phyloP scores from a whole-genome alignment of 2,797 vertebrate genomes.

The Champsocephalus gunnari region DNA sequence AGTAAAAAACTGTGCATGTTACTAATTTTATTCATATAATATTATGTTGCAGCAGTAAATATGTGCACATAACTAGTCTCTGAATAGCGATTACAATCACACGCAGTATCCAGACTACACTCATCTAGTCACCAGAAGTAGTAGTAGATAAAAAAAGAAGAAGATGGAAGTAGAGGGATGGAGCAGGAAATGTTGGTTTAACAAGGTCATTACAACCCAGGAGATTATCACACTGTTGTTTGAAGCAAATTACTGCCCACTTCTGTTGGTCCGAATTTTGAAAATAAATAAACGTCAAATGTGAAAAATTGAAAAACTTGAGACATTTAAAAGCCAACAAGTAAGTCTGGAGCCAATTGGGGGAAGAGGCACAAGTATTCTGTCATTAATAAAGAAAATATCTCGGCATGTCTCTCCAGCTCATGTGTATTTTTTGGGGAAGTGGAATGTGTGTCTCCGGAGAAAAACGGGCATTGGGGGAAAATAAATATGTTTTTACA shows the following conservation, averaged over 20 bases:
- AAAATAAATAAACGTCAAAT: neutral
- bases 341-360: neutral
- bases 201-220: slow-evolving; percentile 7
- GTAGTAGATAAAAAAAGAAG: neutral
- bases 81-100: neutral
- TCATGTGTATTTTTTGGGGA: neutral
- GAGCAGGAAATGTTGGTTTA: neutral
- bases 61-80: neutral
- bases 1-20: neutral
- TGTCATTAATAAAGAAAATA: neutral
- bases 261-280: neutral
- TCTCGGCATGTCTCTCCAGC: neutral
- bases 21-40: neutral
- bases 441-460: neutral
- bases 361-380: neutral
- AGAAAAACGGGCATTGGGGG: neutral
- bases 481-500: neutral
- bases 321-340: neutral
- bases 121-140: neutral
- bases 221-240: neutral
- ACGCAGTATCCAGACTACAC: neutral
- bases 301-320: neutral
- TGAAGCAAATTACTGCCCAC: neutral
- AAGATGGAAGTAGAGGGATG: neutral
- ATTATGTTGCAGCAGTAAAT: neutral